A percentile compares a stretch with the other conserved stretches of the same genome.
Conservation (phyloP, 53 echinoderm and acorn worm genomes). For the Echinarachnius parma region DNA sequence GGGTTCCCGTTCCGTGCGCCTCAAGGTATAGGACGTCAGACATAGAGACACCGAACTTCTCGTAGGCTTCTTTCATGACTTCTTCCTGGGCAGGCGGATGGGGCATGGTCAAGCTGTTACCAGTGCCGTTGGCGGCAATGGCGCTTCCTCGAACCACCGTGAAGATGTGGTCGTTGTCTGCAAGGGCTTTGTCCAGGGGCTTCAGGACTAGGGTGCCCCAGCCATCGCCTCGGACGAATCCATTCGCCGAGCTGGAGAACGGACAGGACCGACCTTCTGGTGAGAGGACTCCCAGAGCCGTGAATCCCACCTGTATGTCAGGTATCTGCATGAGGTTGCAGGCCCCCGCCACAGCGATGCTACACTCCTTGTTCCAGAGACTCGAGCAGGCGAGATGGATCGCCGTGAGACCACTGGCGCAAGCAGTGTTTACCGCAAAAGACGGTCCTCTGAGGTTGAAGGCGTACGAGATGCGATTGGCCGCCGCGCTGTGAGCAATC, state of each 20-base stretch:
- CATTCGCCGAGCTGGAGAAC: slow-evolving; percentile 89
- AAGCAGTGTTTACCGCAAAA: slow-evolving; percentile 84
- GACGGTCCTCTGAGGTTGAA: slow-evolving; percentile 72
- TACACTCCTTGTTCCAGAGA: slow-evolving; percentile 83
- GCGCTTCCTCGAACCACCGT: slow-evolving; percentile 78
- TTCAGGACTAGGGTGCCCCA: slow-evolving; percentile 84
- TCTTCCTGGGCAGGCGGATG: slow-evolving; percentile 69
- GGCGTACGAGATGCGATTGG: slow-evolving; percentile 64
- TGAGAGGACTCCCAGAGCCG: slow-evolving; percentile 87
- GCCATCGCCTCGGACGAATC: slow-evolving; percentile 94
- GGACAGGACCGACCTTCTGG: slow-evolving; percentile 93
- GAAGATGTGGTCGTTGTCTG: slow-evolving; percentile 85
- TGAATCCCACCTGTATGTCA: slow-evolving; percentile 87
- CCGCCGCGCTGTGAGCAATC: slow-evolving; percentile 46
- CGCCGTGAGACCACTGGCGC: slow-evolving; percentile 90
- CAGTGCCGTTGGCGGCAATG: slow-evolving; percentile 81
- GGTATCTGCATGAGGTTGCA: slow-evolving; percentile 77
- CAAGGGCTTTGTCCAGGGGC: slow-evolving; percentile 68
- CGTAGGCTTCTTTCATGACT: slow-evolving; percentile 77
- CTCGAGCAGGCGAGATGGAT: slow-evolving; percentile 87
- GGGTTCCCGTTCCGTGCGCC: slow-evolving; percentile 95
- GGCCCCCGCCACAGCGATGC: slow-evolving; percentile 66
- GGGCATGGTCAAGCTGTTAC: slow-evolving; percentile 93
- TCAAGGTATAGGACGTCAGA: slow-evolving; percentile 80
- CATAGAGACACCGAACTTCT: slow-evolving; percentile 73